phyloP scores from a whole-genome alignment of 1,140 invertebrate species.

The Conus ventricosus region DNA sequence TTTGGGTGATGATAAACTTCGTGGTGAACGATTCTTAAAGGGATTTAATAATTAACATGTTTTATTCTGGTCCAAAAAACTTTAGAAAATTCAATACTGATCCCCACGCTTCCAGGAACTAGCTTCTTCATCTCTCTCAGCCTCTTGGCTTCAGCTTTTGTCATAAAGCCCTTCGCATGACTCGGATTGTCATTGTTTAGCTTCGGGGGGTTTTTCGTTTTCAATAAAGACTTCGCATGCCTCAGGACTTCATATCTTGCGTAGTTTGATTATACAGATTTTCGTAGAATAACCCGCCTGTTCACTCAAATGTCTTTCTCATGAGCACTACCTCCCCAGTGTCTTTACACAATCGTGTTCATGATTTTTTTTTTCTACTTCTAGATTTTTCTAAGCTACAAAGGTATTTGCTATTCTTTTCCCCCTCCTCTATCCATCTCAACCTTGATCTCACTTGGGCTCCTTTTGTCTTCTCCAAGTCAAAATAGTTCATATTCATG shows the following conservation, averaged over 20 bases:
- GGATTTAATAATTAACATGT: background rate
- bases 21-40: constrained; percentile 11
- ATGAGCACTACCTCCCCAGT: background rate
- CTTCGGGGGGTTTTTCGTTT: background rate
- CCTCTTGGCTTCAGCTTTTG: background rate
- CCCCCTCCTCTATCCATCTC: background rate
- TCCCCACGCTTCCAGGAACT: constrained; percentile 24
- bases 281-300: background rate
- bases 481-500: too few relatives aligned
- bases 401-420: constrained; percentile 4
- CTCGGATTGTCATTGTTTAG: background rate
- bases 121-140: constrained; percentile 30
- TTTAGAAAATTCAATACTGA: constrained; percentile 31
- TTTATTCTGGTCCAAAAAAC: constrained; percentile 28
- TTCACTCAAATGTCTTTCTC: background rate
- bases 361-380: background rate
- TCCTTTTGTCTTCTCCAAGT: background rate
- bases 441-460: too few relatives aligned
- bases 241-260: background rate
- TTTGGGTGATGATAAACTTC: too few relatives aligned
- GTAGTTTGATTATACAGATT: constrained; percentile 3
- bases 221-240: background rate
- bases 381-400: background rate
- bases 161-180: background rate
- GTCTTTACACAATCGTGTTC: background rate